Percentiles rank a stretch among this genome's conserved stretches.
phyloP scores from a whole-genome alignment of 2,888 invertebrate species.

The Perizoma affinitatum region DNA sequence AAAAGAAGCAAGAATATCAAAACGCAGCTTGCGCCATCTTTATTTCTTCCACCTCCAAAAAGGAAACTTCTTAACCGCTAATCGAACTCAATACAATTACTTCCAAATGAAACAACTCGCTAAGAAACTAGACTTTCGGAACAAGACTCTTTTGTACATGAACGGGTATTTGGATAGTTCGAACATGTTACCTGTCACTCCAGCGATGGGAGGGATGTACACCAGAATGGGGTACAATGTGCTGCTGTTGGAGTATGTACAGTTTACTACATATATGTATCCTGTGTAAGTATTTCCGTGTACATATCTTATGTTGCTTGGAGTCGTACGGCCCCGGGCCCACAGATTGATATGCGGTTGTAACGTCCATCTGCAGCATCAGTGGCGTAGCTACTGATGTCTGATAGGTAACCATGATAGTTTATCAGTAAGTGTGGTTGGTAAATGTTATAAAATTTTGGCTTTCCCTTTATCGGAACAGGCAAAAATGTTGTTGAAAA shows the following conservation, averaged over 20 bases:
- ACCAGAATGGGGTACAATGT: slow-evolving; percentile 45
- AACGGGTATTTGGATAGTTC: slow-evolving; percentile 34
- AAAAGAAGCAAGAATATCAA: slow-evolving; percentile 30
- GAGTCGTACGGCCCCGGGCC: too few relatives aligned
- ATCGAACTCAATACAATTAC: slow-evolving; percentile 44
- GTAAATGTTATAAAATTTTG: too few relatives aligned
- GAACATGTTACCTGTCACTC: slow-evolving; percentile 7
- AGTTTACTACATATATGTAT: slow-evolving; percentile 22
- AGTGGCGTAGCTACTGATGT: too few relatives aligned
- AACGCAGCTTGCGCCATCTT: slow-evolving; percentile 19
- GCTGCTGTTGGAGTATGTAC: slow-evolving; percentile 41
- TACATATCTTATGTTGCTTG: too few relatives aligned
- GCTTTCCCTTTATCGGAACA: too few relatives aligned
- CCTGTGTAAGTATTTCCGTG: slow-evolving; percentile 25
- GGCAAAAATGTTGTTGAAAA: too few relatives aligned
- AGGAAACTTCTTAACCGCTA: slow-evolving; percentile 24
- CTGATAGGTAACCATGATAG: too few relatives aligned
- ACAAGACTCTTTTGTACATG: slow-evolving; percentile 47
- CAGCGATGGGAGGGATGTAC: slow-evolving; percentile 27
- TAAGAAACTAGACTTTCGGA: slow-evolving; percentile 40
- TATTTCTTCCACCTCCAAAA: slow-evolving; percentile 17
- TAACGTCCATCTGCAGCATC: too few relatives aligned
- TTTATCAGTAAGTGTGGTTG: too few relatives aligned
- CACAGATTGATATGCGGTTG: too few relatives aligned
- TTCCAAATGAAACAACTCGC: slow-evolving; percentile 46